phyloP scores from a whole-genome alignment of 1,140 invertebrate species.

The Cyclina sinensis region DNA sequence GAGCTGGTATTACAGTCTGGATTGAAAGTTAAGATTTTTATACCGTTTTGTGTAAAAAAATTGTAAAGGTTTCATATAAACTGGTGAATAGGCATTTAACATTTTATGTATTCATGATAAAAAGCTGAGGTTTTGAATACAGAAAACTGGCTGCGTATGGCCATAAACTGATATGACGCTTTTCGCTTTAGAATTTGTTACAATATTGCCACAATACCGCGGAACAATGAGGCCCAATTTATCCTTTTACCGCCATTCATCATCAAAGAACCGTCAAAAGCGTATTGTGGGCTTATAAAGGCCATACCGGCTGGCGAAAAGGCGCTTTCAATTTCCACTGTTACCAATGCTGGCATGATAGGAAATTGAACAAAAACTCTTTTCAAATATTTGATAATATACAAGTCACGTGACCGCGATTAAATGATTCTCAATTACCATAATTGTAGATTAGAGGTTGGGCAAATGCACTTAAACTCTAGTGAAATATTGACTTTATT shows the following conservation, averaged over 20 bases:
- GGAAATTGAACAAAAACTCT: constrained; percentile 45
- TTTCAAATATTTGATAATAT: constrained; percentile 68
- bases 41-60: constrained; percentile 42
- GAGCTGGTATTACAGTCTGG: neutral
- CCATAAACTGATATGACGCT: constrained; percentile 36
- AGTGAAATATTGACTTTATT: constrained; percentile 24
- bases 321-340: constrained; percentile 56
- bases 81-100: constrained; percentile 22
- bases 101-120: constrained; percentile 58
- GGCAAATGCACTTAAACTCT: neutral
- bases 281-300: constrained; percentile 52
- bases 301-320: neutral
- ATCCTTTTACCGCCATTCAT: constrained; percentile 56
- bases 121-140: constrained; percentile 23
- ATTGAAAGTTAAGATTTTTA: constrained; percentile 38
- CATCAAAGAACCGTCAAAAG: constrained; percentile 43
- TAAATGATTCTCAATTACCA: constrained; percentile 63
- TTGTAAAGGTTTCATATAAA: constrained; percentile 42
- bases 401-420: constrained; percentile 54
- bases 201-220: constrained; percentile 59
- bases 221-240: constrained; percentile 60
- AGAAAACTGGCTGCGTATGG: constrained; percentile 28
- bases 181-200: constrained; percentile 61
- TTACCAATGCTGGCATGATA: constrained; percentile 17
- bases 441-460: constrained; percentile 56